These are phyloP conservation scores for Azorinus chamasolen DNA, from an alignment of 2,888 invertebrate genomes.

Conservation along the genomic window DNA sequence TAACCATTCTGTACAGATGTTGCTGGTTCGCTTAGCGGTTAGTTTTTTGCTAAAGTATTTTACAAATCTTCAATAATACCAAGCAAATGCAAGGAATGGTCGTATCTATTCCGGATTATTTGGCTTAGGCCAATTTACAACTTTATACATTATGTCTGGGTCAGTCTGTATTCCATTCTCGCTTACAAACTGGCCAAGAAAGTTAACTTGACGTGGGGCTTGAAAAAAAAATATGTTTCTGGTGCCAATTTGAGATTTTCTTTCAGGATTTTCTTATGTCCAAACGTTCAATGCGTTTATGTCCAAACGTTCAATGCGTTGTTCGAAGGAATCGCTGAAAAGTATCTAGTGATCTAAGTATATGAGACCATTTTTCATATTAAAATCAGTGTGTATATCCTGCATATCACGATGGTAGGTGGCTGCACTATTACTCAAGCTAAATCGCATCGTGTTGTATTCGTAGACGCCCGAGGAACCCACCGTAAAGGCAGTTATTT, in stretches of 20 bases:
- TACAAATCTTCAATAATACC: constrained; percentile 15
- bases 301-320: constrained; percentile 21
- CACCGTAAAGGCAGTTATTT: constrained; percentile 23
- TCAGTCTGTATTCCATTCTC: constrained; percentile 11
- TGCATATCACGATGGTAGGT: constrained; percentile 25
- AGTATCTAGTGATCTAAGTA: constrained; percentile 29
- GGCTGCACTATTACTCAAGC: constrained; percentile 14
- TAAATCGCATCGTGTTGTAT: constrained; percentile 9
- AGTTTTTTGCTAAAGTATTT: constrained; percentile 9
- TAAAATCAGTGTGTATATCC: constrained; percentile 12
- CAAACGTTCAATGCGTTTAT: too few species aligned
- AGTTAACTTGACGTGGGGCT: background rate
- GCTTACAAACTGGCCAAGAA: constrained; percentile 19
- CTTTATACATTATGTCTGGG: constrained; percentile 5
- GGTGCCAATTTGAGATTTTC: constrained; percentile 1
- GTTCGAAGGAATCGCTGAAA: constrained; percentile 9
- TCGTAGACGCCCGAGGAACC: constrained; percentile 18
- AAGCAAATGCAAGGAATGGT: background rate
- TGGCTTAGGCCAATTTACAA: constrained; percentile 15
- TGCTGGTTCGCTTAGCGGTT: constrained; percentile 4
- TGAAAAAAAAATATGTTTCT: background rate
- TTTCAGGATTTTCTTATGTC: too few species aligned
- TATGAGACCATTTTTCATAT: constrained; percentile 26
- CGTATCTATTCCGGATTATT: constrained; percentile 6
- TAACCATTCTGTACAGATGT: background rate